A percentile compares a stretch with the other conserved stretches of the same genome.
These are phyloP conservation scores for Etheostoma spectabile DNA, from an alignment of 2,113 vertebrate genomes.

Conservation along the genomic window DNA sequence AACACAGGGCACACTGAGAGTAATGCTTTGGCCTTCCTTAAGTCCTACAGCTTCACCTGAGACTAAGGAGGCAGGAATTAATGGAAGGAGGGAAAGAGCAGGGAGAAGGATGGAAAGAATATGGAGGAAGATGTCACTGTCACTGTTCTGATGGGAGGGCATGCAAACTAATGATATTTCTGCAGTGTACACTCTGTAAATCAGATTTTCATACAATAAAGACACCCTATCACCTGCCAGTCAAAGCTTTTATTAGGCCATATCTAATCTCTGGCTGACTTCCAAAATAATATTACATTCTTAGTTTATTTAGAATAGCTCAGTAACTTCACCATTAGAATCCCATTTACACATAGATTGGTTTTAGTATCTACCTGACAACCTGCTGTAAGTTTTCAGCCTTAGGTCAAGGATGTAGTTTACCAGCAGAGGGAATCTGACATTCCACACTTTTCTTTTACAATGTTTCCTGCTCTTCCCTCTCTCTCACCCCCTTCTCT, in stretches of 20 bases:
- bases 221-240: neutral
- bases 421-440: conserved; percentile 47
- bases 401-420: conserved; percentile 23
- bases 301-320: neutral
- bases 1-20: neutral
- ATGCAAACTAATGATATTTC: neutral
- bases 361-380: neutral
- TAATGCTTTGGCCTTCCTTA: neutral
- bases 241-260: conserved; percentile 13
- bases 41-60: conserved; percentile 10
- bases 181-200: neutral
- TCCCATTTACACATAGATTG: neutral
- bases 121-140: neutral
- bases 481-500: neutral
- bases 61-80: neutral
- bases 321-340: neutral
- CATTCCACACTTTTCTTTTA: conserved; percentile 36
- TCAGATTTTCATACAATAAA: conserved; percentile 29
- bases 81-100: neutral
- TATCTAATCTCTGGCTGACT: neutral
- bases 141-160: neutral
- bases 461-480: neutral
- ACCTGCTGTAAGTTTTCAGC: neutral
- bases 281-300: neutral
- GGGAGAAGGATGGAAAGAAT: neutral